Conservation (phyloP, 2,113 vertebrate species). For the Henicopernis longicauda region DNA sequence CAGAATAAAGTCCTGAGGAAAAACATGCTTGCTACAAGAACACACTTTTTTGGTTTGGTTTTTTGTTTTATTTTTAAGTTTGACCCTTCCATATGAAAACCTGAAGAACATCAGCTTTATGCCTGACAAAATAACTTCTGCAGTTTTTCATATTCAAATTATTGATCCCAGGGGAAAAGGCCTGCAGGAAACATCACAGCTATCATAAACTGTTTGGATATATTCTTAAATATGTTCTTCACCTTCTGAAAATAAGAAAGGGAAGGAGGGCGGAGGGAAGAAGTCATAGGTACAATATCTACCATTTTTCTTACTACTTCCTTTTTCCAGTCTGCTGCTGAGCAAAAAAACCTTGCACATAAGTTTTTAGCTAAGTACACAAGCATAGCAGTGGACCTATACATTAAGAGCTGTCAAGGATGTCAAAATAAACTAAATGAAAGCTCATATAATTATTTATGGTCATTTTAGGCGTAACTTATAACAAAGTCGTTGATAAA, state of each 20-base stretch:
- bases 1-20: background rate
- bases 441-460: background rate
- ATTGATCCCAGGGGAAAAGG: background rate
- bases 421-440: background rate
- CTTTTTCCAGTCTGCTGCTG: background rate
- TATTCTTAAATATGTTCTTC: background rate
- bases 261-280: rapidly evolving
- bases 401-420: background rate
- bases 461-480: background rate
- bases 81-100: background rate
- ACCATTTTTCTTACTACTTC: background rate
- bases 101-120: background rate
- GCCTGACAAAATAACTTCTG: background rate
- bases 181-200: background rate
- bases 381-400: background rate
- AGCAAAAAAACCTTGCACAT: background rate
- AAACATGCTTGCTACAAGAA: background rate
- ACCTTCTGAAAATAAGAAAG: background rate
- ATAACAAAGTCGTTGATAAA: background rate
- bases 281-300: background rate
- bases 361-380: background rate
- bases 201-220: background rate
- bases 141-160: background rate
- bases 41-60: background rate
- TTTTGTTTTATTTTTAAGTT: background rate